A percentile compares a stretch with the other conserved stretches of the same genome.
Conservation (phyloP, 2,113 vertebrate genomes). For the Lipotes vexillifer region DNA sequence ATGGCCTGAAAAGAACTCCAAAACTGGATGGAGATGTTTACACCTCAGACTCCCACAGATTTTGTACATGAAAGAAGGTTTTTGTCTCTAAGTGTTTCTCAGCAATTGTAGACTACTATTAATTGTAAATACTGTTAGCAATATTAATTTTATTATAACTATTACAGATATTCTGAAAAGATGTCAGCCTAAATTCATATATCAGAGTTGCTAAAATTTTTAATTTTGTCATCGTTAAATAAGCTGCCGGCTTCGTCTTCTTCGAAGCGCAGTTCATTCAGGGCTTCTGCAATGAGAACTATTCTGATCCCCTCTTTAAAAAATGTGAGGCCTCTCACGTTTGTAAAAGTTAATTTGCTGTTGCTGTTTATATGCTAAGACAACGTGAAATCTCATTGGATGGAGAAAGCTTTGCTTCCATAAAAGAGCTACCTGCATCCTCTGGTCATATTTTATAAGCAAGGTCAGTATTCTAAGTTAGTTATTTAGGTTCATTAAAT, state of each 20-base stretch:
- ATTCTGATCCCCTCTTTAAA: slow-evolving; percentile 7
- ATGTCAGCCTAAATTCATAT: not conserved
- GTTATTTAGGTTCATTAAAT: slow-evolving; percentile 15
- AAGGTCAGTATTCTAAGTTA: not conserved
- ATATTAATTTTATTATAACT: not conserved
- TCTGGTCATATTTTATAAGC: not conserved
- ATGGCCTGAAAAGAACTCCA: not conserved
- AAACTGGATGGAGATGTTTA: not conserved
- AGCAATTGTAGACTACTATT: not conserved
- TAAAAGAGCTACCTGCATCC: not conserved
- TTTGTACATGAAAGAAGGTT: not conserved
- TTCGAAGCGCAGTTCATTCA: slow-evolving; percentile 19
- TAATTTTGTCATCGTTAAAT: not conserved
- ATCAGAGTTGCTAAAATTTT: not conserved
- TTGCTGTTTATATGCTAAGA: not conserved
- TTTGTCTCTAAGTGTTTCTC: not conserved
- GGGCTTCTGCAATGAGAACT: not conserved
- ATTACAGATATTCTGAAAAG: not conserved
- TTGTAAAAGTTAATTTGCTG: slow-evolving; percentile 23
- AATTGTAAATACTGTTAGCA: not conserved
- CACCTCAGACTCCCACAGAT: not conserved
- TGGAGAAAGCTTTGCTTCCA: not conserved
- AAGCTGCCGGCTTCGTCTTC: not conserved
- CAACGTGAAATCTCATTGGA: not conserved
- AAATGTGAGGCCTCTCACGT: not conserved